Conservation (phyloP, 2,113 vertebrate species). For the Hippocampus mohnikei region DNA sequence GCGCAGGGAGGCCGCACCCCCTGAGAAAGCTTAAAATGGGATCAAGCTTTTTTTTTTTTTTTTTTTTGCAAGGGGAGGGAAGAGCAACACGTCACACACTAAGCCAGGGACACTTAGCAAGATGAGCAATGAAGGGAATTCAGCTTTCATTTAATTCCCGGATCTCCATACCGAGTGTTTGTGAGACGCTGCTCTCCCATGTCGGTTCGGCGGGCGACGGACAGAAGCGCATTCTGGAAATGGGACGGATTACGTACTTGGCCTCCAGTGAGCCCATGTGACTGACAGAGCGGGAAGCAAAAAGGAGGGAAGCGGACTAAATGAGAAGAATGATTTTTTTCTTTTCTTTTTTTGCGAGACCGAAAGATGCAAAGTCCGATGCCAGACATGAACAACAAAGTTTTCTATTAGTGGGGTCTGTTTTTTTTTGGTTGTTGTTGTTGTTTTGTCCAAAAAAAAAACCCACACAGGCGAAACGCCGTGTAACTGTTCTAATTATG, state of each 20-base stretch:
- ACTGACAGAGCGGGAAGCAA: not conserved
- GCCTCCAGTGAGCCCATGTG: slow-evolving; percentile 7
- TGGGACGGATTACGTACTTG: slow-evolving; percentile 1
- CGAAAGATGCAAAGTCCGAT: slow-evolving; percentile 23
- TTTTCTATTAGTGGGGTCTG: slow-evolving; percentile 31
- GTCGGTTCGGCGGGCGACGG: not conserved
- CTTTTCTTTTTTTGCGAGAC: not conserved
- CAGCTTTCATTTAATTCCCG: slow-evolving; percentile 54
- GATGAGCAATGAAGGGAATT: slow-evolving; percentile 40
- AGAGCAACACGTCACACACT: slow-evolving; percentile 24
- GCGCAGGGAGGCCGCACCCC: slow-evolving; percentile 31
- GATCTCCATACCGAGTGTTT: slow-evolving; percentile 46
- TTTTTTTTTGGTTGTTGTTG: slow-evolving; percentile 19
- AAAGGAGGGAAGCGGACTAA: not conserved
- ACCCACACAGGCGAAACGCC: slow-evolving; percentile 11
- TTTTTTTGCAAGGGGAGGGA: not conserved
- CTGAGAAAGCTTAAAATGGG: slow-evolving; percentile 33
- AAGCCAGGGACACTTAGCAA: slow-evolving; percentile 56
- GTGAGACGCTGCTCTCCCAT: slow-evolving; percentile 31
- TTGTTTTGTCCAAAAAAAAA: slow-evolving; percentile 25
- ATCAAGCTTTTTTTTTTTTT: slow-evolving; percentile 23
- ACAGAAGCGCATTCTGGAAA: slow-evolving; percentile 8
- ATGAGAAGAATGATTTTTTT: not conserved
- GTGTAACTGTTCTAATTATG: slow-evolving; percentile 38
- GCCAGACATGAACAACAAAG: slow-evolving; percentile 44